These are phyloP conservation scores for Theropithecus gelada DNA, from an alignment of 2,113 vertebrate species.

Conservation along the genomic window DNA sequence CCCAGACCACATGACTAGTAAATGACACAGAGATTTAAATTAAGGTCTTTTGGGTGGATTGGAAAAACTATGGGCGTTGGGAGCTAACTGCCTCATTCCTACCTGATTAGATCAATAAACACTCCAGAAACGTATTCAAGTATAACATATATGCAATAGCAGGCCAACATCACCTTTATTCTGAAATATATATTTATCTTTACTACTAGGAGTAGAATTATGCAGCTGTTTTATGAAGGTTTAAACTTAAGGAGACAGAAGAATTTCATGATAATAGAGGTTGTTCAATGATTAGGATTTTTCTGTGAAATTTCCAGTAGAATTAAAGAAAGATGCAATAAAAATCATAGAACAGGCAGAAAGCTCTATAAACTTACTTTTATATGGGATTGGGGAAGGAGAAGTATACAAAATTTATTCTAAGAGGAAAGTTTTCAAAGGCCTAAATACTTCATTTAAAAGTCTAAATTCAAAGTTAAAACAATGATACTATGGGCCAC, in stretches of 20 bases:
- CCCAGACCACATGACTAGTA: background rate
- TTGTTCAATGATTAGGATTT: background rate
- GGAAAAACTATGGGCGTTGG: background rate
- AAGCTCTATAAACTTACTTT: background rate
- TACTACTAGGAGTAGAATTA: background rate
- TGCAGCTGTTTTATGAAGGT: background rate
- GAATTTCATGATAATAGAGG: background rate
- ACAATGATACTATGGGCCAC: background rate
- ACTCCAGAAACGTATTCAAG: background rate
- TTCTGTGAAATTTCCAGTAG: background rate
- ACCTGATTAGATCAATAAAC: background rate
- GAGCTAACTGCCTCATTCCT: background rate
- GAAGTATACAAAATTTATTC: background rate
- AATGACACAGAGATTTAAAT: background rate
- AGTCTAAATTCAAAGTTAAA: background rate
- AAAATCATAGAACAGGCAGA: background rate
- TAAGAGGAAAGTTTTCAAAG: slow-evolving; percentile 1
- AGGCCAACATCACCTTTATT: background rate
- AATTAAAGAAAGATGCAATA: background rate
- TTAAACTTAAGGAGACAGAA: background rate
- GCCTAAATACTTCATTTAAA: background rate
- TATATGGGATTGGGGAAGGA: background rate
- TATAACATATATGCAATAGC: background rate
- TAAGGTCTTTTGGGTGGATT: background rate
- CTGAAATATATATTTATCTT: background rate